These are phyloP conservation scores for Euura saliciscinereae DNA, from an alignment of 1,140 invertebrate species.

Conservation along the genomic window DNA sequence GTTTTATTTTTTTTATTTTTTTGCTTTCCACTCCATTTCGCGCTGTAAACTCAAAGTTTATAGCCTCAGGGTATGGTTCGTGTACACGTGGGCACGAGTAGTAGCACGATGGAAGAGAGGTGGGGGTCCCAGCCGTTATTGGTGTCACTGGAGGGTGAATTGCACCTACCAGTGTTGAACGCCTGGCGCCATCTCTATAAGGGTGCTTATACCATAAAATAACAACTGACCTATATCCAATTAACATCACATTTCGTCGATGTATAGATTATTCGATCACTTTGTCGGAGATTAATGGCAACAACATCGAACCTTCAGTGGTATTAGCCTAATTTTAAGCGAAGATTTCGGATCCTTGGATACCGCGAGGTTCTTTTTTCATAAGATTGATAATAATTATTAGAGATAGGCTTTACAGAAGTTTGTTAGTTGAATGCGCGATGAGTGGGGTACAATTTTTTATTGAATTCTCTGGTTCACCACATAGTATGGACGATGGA, in stretches of 20 bases:
- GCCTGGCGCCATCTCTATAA: constrained; percentile 20
- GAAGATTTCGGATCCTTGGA: too few species aligned
- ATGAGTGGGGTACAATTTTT: not conserved
- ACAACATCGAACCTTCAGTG: too few species aligned
- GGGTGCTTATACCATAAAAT: not conserved
- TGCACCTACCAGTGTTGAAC: constrained; percentile 9
- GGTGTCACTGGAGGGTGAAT: constrained; percentile 16
- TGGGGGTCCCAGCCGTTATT: constrained; percentile 25
- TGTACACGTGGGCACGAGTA: constrained; percentile 9
- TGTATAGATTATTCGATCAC: too few species aligned
- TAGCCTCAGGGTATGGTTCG: constrained; percentile 36
- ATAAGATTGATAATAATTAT: too few species aligned
- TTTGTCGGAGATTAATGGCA: too few species aligned
- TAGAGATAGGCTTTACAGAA: too few species aligned
- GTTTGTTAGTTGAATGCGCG: not conserved
- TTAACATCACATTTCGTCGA: too few species aligned
- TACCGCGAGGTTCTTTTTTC: too few species aligned
- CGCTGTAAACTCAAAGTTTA: constrained; percentile 57
- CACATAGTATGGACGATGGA: too few species aligned
- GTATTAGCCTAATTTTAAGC: too few species aligned
- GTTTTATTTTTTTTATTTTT: constrained; percentile 23
- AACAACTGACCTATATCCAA: constrained; percentile 10
- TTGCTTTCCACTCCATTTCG: constrained; percentile 58
- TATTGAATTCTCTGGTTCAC: not conserved
- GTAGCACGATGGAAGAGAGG: constrained; percentile 29